These are phyloP conservation scores for Datnioides undecimradiatus DNA, from an alignment of 2,113 vertebrate genomes.

Conservation along the genomic window DNA sequence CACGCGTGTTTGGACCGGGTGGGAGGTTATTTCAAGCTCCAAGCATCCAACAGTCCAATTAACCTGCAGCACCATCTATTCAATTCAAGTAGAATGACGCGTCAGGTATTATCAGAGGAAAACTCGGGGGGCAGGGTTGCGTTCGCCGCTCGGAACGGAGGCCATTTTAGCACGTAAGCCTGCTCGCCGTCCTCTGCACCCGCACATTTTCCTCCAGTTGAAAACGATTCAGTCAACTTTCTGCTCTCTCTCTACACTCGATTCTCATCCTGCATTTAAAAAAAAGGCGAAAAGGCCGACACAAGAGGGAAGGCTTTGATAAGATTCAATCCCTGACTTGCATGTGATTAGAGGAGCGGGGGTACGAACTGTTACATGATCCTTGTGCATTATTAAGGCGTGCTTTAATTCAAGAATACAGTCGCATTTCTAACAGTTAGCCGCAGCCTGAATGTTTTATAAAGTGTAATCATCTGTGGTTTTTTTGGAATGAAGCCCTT, in stretches of 20 bases:
- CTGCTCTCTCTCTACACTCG: constrained; percentile 1
- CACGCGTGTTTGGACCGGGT: constrained; percentile 34
- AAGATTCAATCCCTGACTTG: constrained; percentile 10
- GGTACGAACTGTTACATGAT: constrained; percentile 4
- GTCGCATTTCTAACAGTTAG: neutral
- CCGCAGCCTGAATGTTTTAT: constrained; percentile 15
- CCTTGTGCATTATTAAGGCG: constrained; percentile 21
- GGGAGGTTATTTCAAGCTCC: constrained; percentile 45
- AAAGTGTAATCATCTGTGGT: constrained; percentile 1
- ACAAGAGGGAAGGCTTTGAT: constrained; percentile 11
- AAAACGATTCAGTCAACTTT: neutral
- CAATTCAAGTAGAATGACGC: constrained; percentile 16
- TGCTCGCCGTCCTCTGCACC: neutral
- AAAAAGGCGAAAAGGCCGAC: constrained; percentile 2
- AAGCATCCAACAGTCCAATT: constrained; percentile 47
- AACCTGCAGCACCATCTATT: constrained; percentile 55
- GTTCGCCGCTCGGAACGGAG: neutral
- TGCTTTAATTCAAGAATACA: constrained; percentile 2
- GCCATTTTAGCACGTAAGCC: constrained; percentile 1
- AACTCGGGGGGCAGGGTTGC: constrained; percentile 22
- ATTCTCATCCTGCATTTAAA: neutral
- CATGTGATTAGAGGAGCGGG: constrained; percentile 12
- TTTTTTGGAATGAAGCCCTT: constrained; percentile 14
- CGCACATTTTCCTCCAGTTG: constrained; percentile 2
- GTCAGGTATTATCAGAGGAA: constrained; percentile 6